Conservation (phyloP, 2,797 vertebrate species). For the Chrysocyon brachyurus region DNA sequence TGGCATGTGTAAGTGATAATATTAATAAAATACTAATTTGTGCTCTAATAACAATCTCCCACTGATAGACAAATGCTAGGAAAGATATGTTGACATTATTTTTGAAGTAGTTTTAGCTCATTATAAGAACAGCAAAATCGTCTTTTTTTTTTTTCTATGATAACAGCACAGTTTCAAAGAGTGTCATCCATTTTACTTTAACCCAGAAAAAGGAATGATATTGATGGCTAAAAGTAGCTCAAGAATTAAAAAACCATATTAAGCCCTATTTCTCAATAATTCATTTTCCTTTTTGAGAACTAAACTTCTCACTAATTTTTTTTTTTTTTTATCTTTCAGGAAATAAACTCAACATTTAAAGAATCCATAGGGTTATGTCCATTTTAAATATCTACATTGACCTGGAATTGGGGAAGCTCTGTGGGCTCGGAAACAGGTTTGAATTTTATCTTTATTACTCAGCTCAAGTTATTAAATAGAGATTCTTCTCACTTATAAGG, state of each 20-base stretch:
- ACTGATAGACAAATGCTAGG: constrained; percentile 65
- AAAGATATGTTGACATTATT: constrained; percentile 64
- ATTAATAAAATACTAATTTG: constrained; percentile 74
- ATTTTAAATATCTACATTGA: constrained; percentile 22
- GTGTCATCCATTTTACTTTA: constrained; percentile 59
- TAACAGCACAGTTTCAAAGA: constrained; percentile 47
- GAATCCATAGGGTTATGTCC: background rate
- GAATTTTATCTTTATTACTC: constrained; percentile 35
- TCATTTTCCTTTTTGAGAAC: constrained; percentile 18
- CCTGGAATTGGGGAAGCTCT: background rate
- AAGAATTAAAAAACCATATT: constrained; percentile 61
- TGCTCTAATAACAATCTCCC: constrained; percentile 62
- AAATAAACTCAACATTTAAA: constrained; percentile 55
- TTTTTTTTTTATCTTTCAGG: constrained; percentile 45
- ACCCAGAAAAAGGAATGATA: constrained; percentile 53
- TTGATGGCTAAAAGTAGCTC: constrained; percentile 22
- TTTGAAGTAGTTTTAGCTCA: constrained; percentile 60
- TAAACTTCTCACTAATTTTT: constrained; percentile 56
- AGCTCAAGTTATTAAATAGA: constrained; percentile 50
- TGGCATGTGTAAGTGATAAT: constrained; percentile 63
- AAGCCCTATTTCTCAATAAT: constrained; percentile 65
- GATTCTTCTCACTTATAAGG: constrained; percentile 51
- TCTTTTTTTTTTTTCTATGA: constrained; percentile 27
- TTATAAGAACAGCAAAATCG: constrained; percentile 57
- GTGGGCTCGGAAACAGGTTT: background rate